Percentiles rank a stretch among this genome's conserved stretches.
phyloP scores from a whole-genome alignment of 2,888 invertebrate genomes.

The Polyploca ridens region DNA sequence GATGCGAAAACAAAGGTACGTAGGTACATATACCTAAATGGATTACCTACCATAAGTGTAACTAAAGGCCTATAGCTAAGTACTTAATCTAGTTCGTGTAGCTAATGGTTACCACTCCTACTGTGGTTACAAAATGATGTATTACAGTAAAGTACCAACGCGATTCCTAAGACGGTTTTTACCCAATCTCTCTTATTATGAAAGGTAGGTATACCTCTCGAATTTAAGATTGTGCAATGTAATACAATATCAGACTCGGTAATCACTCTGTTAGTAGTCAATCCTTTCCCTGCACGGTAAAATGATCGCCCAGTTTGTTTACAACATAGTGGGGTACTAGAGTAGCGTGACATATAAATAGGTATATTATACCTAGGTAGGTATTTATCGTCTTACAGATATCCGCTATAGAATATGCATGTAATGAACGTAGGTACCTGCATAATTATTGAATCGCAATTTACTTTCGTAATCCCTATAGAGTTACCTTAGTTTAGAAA shows the following conservation, averaged over 20 bases:
- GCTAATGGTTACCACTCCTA: slow-evolving; percentile 13
- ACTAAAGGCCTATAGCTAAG: background rate
- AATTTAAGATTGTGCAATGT: slow-evolving; percentile 55
- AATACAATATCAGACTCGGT: slow-evolving; percentile 50
- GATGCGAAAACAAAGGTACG: no score
- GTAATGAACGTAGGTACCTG: background rate
- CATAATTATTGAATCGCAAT: background rate
- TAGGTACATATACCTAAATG: no score
- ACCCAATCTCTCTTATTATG: slow-evolving; percentile 32
- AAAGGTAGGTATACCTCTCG: slow-evolving; percentile 46
- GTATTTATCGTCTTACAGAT: background rate
- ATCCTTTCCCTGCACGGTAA: slow-evolving; percentile 53
- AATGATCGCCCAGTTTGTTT: slow-evolving; percentile 47
- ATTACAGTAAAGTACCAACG: background rate
- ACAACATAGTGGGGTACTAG: slow-evolving; percentile 33
- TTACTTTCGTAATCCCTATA: background rate
- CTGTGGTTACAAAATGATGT: background rate
- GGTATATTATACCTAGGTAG: background rate
- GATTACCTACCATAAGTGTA: no score
- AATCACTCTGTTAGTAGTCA: slow-evolving; percentile 42
- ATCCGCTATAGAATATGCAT: background rate
- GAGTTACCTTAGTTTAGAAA: background rate
- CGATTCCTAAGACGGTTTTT: background rate
- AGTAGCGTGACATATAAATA: slow-evolving; percentile 8
- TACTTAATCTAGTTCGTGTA: background rate